A percentile compares a stretch with the other conserved stretches of the same genome.
phyloP scores from a whole-genome alignment of 2,888 invertebrate species.

The Cerceris rybyensis region DNA sequence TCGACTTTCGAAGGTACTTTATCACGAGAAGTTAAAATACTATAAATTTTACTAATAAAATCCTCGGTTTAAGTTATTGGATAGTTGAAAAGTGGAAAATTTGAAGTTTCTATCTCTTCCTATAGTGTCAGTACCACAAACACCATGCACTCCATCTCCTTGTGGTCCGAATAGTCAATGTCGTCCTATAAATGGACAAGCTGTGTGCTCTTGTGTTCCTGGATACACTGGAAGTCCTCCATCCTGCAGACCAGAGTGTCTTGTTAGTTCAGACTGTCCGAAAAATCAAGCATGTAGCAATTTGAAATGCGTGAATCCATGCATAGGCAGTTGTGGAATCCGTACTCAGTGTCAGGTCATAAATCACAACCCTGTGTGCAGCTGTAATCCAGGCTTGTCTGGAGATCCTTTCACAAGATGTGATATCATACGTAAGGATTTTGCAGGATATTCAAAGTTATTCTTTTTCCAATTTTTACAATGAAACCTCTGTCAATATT shows the following conservation, averaged over 20 bases:
- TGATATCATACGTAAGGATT: conserved; percentile 55
- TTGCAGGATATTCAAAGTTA: not conserved
- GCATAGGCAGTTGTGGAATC: conserved; percentile 90
- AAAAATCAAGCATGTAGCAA: conserved; percentile 89
- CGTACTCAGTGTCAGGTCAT: conserved; percentile 86
- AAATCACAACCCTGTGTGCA: conserved; percentile 85
- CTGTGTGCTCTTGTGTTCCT: conserved; percentile 88
- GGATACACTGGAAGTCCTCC: conserved; percentile 90
- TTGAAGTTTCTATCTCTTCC: not conserved
- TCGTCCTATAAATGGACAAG: conserved; percentile 87
- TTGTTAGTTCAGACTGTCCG: conserved; percentile 89
- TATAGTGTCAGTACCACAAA: conserved; percentile 36
- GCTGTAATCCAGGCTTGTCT: conserved; percentile 83
- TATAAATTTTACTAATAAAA: not conserved
- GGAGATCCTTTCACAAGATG: conserved; percentile 85
- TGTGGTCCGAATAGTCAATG: conserved; percentile 89
- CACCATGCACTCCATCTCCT: conserved; percentile 85
- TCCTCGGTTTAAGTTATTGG: too few relatives aligned
- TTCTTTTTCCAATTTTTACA: not conserved
- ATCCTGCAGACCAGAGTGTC: conserved; percentile 90
- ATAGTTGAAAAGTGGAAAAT: not conserved
- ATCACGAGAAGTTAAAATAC: not conserved
- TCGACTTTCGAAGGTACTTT: conserved; percentile 77
- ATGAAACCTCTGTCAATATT: not conserved
- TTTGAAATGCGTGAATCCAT: conserved; percentile 92